phyloP scores from a whole-genome alignment of 2,797 vertebrate genomes.

The Onychomys arenicola region DNA sequence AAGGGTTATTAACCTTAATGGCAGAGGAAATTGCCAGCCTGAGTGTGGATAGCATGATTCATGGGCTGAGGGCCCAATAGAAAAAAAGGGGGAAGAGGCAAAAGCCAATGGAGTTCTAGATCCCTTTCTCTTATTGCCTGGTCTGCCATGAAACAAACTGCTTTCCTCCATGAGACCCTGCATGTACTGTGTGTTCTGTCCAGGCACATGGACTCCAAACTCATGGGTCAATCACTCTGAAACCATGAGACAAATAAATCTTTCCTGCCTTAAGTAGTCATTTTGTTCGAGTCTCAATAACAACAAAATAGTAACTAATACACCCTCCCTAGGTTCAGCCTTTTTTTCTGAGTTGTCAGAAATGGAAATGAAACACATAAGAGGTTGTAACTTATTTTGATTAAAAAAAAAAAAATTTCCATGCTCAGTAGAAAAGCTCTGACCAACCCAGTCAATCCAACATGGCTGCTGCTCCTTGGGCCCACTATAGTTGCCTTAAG shows the following conservation, averaged over 20 bases:
- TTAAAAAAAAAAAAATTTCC: background rate
- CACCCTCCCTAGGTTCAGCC: background rate
- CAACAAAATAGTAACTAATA: background rate
- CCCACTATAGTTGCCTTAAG: background rate
- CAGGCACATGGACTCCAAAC: background rate
- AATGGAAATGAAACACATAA: background rate
- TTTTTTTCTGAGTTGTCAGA: slow-evolving; percentile 42
- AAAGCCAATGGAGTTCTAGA: background rate
- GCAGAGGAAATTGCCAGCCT: background rate
- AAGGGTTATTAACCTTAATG: background rate
- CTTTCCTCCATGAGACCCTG: background rate
- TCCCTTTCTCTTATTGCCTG: too few relatives aligned
- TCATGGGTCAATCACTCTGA: background rate
- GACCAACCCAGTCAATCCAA: background rate
- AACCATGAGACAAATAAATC: background rate
- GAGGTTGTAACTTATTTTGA: background rate
- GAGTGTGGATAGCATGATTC: background rate
- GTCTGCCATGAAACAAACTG: background rate
- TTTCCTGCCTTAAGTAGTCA: background rate
- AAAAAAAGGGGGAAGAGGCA: background rate
- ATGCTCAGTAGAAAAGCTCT: background rate
- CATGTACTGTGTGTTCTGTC: background rate
- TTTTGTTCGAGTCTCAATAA: background rate
- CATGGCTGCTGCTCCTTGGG: background rate
- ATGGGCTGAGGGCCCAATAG: too few relatives aligned